Evolutionary conservation across 2,888 invertebrate genomes (phyloP).

Genomic region (Drosophila differens): DNA sequence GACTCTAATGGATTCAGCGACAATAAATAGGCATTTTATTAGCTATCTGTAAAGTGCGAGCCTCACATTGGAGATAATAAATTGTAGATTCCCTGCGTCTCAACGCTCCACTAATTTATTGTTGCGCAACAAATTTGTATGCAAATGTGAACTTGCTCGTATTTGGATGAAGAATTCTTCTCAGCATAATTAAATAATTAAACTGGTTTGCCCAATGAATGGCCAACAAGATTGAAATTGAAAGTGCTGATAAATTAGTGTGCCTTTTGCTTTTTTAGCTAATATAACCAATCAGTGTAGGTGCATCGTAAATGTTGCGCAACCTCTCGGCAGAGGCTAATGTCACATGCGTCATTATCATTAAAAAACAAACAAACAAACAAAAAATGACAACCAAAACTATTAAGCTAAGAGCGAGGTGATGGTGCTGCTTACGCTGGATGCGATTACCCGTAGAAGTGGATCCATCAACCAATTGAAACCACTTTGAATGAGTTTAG

Average conservation of each 20-base stretch:
- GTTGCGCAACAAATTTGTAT: conserved; percentile 57
- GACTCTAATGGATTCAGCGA: conserved; percentile 20
- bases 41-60: conserved; percentile 26
- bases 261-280: conserved; percentile 10
- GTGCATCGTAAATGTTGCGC: conserved; percentile 27
- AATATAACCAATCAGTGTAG: conserved; percentile 13
- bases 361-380: conserved; percentile 2
- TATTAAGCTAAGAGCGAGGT: not conserved
- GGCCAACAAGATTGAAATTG: conserved; percentile 56
- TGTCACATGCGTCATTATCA: conserved; percentile 38
- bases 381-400: conserved; percentile 1
- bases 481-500: conserved; percentile 67
- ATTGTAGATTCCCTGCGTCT: conserved; percentile 5
- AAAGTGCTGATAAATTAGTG: conserved; percentile 63
- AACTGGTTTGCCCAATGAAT: conserved; percentile 66
- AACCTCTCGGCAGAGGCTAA: conserved; percentile 14
- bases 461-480: conserved; percentile 36
- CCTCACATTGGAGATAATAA: conserved; percentile 6
- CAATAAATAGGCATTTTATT: conserved; percentile 64
- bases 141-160: conserved; percentile 58
- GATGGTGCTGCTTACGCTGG: not conserved
- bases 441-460: conserved; percentile 9
- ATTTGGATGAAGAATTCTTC: conserved; percentile 59
- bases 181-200: conserved; percentile 60
- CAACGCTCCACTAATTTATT: conserved; percentile 53